Evolutionary conservation across 2,888 invertebrate species (phyloP), one percentile per base, ranked within the genome.

Genomic region (Lepidochrysops patricia): DNA sequence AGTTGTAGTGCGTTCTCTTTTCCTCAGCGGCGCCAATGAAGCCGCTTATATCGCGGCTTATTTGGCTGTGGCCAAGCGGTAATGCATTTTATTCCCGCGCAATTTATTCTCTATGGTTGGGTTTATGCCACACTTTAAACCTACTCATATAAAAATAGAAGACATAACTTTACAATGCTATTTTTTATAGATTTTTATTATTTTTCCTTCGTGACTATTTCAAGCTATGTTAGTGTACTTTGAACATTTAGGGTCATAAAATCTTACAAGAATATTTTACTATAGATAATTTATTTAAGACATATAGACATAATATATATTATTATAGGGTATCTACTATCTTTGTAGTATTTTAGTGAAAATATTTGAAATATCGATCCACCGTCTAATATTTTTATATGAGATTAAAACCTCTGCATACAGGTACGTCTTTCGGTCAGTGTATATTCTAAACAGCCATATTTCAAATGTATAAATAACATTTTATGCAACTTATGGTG

Each of bases 401-500:
- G 54, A 54, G 54, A 54, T 54, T 54, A 54, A 54, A 54, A 54
- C 54, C 54, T 54, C 29, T 54, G 15, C 27, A 52, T 50, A 26
- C 13, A 50, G 27, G 15, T 54, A 32, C 54, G 32, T 54, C 54
- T 54, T 27, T 52, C 29, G 29, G 54, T 19, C 5, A 54, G 71
- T 70, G 73, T 62, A 60, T 49, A 34, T 62, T 54, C 5, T 32
- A 19, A 4, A 54, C 61, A 61, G 43, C 52, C 59, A 43, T 43
- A 34, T 73, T 68, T 67, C 19, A 19, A 72, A 63, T 77, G 78
- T 79, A 79, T 77, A 80, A 82, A 80, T 76, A 79, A 78, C 70
- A 70, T 65, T 71, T 72, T 71, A 77, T 76, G 76, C 76, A 80
- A 77, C 77, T 77, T n/a, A n/a, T n/a, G n/a, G n/a, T n/a, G n/a